Conservation (phyloP, 2,113 vertebrate species). For the Xiphophorus hellerii region DNA sequence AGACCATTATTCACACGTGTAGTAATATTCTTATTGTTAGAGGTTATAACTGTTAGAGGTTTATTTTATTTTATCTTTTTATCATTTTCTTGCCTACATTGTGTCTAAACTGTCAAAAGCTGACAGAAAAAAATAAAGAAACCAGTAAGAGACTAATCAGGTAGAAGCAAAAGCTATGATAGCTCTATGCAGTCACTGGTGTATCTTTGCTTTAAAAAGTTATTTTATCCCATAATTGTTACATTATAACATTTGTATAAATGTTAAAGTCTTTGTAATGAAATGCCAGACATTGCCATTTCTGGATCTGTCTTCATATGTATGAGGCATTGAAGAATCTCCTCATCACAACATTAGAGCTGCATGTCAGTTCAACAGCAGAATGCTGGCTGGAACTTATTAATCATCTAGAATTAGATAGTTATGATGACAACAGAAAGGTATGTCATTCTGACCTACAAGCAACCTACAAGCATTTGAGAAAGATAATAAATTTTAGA, state of each 20-base stretch:
- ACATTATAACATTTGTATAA: neutral
- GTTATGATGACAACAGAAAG: neutral
- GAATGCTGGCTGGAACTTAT: neutral
- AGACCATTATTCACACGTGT: neutral
- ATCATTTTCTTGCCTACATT: slow-evolving; percentile 1
- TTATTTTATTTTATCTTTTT: neutral
- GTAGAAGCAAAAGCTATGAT: neutral
- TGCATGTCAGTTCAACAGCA: too few species aligned
- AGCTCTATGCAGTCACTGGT: neutral
- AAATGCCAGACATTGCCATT: too few species aligned
- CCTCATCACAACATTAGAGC: too few species aligned
- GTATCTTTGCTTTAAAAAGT: neutral
- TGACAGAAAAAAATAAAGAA: slow-evolving; percentile 2
- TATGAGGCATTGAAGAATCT: neutral
- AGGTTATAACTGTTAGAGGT: too few species aligned
- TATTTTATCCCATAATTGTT: neutral
- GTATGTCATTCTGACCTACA: neutral
- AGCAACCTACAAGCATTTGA: neutral
- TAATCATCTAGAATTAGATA: neutral
- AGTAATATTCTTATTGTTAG: neutral
- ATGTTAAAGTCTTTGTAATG: neutral
- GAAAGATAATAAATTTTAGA: neutral
- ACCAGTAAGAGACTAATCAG: slow-evolving; percentile 3
- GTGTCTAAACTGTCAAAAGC: neutral
- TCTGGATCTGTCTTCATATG: neutral